phyloP scores from a whole-genome alignment of 1,140 invertebrate species.

The Tetranychus cinnabarinus region DNA sequence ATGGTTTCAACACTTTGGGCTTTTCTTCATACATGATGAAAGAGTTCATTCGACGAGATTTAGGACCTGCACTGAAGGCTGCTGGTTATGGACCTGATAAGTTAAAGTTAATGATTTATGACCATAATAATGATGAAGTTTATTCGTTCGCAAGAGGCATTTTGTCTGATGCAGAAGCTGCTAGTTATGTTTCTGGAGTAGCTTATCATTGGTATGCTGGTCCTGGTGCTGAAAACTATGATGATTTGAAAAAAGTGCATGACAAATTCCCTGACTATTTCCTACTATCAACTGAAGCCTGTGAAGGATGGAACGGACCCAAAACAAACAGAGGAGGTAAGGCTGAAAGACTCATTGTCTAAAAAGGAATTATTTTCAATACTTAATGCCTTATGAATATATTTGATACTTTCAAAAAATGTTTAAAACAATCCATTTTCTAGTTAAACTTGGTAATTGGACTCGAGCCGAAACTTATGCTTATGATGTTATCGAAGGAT shows the following conservation, averaged over 20 bases:
- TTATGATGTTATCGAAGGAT: constrained; percentile 14
- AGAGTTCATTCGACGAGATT: too few relatives aligned
- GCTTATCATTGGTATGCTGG: constrained; percentile 42
- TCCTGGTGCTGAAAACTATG: too few relatives aligned
- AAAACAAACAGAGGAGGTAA: too few relatives aligned
- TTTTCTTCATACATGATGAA: too few relatives aligned
- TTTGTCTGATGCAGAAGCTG: constrained; percentile 2
- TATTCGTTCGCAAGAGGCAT: background rate
- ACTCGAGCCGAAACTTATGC: constrained; percentile 6
- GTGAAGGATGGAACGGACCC: constrained; percentile 10
- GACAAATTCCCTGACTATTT: constrained; percentile 37
- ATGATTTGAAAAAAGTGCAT: constrained; percentile 18
- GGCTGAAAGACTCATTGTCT: too few relatives aligned
- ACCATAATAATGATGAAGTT: background rate
- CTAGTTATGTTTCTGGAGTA: constrained; percentile 5
- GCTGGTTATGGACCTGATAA: too few relatives aligned
- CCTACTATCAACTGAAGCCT: constrained; percentile 32
- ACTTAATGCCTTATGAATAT: too few relatives aligned
- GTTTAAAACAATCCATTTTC: background rate
- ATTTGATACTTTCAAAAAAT: background rate
- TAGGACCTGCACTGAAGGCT: too few relatives aligned
- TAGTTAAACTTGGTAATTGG: constrained; percentile 7
- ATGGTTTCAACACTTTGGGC: background rate
- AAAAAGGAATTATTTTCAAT: background rate
- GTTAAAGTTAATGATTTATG: background rate